phyloP scores from a whole-genome alignment of 2,797 vertebrate genomes.

The Acomys russatus region DNA sequence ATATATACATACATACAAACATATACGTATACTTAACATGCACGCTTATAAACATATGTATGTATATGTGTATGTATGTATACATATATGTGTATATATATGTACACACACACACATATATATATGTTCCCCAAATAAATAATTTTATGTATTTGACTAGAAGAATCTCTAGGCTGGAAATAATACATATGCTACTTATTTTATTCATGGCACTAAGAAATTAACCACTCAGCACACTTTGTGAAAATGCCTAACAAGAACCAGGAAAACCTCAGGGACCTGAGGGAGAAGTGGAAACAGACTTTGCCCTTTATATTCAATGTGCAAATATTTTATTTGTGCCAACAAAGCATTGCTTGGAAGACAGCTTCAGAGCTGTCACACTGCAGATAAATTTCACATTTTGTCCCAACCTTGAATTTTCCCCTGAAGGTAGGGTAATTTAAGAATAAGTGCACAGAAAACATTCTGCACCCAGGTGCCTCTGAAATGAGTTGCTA shows the following conservation, averaged over 20 bases:
- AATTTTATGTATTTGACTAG: conserved; percentile 68
- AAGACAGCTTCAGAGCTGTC: conserved; percentile 63
- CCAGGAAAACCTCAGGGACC: conserved; percentile 74
- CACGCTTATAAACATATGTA: not conserved
- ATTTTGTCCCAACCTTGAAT: conserved; percentile 53
- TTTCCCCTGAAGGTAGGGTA: conserved; percentile 67
- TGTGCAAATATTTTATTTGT: conserved; percentile 78
- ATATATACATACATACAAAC: not conserved
- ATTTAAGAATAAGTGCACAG: conserved; percentile 53
- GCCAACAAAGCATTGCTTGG: conserved; percentile 75
- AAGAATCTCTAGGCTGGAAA: conserved; percentile 61
- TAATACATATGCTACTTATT: conserved; percentile 81
- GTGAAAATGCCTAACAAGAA: conserved; percentile 77
- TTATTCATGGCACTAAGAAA: conserved; percentile 75
- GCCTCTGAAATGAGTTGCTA: not conserved
- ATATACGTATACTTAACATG: not conserved
- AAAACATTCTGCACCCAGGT: not conserved
- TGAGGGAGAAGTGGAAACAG: conserved; percentile 76
- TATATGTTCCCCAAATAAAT: not conserved
- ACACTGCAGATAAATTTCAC: conserved; percentile 71
- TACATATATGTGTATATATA: not conserved
- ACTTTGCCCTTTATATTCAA: conserved; percentile 73
- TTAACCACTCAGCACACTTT: conserved; percentile 81
- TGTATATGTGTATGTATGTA: too few species aligned
- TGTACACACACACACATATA: not conserved